Base-by-base conservation (phyloP, 2,113 vertebrate species). In the Gorsachius goisagi region DNA sequence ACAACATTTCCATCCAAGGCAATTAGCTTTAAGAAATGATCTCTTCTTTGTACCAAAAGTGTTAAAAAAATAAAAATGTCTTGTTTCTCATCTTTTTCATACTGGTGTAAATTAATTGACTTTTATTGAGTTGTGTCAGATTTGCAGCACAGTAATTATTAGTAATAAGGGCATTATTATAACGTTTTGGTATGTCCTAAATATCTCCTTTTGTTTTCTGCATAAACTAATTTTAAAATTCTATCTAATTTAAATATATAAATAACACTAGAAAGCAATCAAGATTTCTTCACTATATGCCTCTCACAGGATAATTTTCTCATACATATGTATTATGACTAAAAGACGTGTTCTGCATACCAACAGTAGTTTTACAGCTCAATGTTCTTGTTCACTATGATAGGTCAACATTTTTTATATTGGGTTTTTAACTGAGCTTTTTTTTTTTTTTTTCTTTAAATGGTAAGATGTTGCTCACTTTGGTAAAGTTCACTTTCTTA, bases 191-290 rank as follows among this genome's bases (percentile, higher is more conserved):
- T 62, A 50, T 77, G 47, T 81, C 75, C 60, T 92, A 94, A 90
- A 88, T 94, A 93, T 55, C 37, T 59, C 35, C 22, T 91, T 91
- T 88, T 92, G 85, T 96, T 96, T 94, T 88, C 82, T 5, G 6
- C 41, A 66, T 58, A 67, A 84, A 77, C 50, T 59, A 67, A 94
- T 95, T 88, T 77, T 84, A 63, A 95, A 96, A 86, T 50, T 80
- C 50, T 71, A 24, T n/a, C 60, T 84, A 52, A 91, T 88, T 95
- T 84, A 94, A 93, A 96, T 90, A 74, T 37, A 91, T 69, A 93
- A 85, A 83, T 88, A 91, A 92, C 79, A 67, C 15, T n/a, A 94
- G 63, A 96, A 91, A 94, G 92, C 55, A 96, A 94, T 94, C 88
- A 85, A 85, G 63, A 63, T 85, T 85, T 79, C 77, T 85, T 94